Conservation (phyloP, 2,113 vertebrate species). For the Zosterops japonicus region DNA sequence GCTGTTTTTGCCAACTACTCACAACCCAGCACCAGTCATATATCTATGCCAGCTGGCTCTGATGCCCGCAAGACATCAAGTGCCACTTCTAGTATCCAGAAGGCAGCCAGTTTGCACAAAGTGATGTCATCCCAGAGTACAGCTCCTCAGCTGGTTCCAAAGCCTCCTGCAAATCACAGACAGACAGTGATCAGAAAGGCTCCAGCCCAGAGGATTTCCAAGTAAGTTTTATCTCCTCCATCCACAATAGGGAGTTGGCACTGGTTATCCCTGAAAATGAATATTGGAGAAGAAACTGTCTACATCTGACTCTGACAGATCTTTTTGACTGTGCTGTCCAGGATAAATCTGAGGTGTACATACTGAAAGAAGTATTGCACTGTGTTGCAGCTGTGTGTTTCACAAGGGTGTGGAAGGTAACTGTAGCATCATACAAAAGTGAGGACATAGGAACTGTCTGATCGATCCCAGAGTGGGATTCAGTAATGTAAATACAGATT, state of each 20-base stretch:
- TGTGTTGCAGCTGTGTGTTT: neutral
- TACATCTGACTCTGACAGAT: neutral
- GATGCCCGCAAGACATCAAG: constrained; percentile 65
- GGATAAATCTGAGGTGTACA: neutral
- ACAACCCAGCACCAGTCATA: constrained; percentile 55
- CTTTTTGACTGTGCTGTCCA: neutral
- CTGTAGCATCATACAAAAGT: neutral
- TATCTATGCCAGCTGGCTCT: constrained; percentile 59
- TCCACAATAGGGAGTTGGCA: neutral
- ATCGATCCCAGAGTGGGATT: neutral
- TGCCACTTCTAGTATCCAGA: constrained; percentile 69
- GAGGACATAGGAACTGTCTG: neutral
- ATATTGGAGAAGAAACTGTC: neutral
- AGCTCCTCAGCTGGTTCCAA: constrained; percentile 77
- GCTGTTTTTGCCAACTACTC: constrained; percentile 76
- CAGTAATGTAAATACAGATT: neutral
- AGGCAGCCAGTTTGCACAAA: constrained; percentile 65
- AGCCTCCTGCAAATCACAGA: constrained; percentile 80
- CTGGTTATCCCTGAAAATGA: neutral
- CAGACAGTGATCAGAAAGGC: constrained; percentile 78
- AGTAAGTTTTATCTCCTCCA: constrained; percentile 79
- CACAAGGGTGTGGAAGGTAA: neutral
- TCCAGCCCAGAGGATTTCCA: constrained; percentile 79
- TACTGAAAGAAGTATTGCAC: neutral
- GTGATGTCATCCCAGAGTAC: constrained; percentile 65